These are phyloP conservation scores for Pilophorus perplexus DNA, from an alignment of 2,888 invertebrate species.

Conservation along the genomic window DNA sequence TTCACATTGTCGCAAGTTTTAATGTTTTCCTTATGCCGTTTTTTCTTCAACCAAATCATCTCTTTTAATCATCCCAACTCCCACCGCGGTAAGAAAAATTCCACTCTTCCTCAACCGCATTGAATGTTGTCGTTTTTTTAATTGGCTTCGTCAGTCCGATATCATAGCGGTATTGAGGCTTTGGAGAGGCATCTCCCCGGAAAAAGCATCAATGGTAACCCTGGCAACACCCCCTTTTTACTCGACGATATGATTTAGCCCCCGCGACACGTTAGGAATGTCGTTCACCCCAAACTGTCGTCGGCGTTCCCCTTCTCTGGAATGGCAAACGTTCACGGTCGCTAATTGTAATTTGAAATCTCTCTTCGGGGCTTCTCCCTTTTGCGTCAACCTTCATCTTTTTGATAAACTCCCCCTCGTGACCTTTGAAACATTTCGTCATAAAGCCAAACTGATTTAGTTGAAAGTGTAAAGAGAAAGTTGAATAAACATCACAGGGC, in stretches of 20 bases:
- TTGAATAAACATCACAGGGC: no score
- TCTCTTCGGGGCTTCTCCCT: not conserved
- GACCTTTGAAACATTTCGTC: no score
- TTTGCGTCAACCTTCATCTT: not conserved
- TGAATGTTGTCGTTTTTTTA: no score
- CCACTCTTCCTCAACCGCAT: no score
- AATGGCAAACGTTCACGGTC: constrained; percentile 3
- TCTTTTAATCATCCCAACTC: no score
- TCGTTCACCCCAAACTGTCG: constrained; percentile 27
- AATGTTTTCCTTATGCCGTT: no score
- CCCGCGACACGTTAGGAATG: constrained; percentile 20
- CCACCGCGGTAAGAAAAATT: no score
- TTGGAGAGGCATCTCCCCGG: not conserved
- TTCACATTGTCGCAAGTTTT: no score
- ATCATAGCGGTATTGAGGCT: not conserved
- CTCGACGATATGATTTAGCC: constrained; percentile 12
- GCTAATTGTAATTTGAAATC: constrained; percentile 25
- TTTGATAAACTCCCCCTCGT: no score
- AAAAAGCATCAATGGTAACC: constrained; percentile 33
- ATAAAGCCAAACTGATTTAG: no score
- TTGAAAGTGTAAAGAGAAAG: no score
- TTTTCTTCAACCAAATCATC: no score
- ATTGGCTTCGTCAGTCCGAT: constrained; percentile 28
- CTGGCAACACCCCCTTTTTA: constrained; percentile 10
- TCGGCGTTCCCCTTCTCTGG: not conserved